A percentile compares a stretch with the other conserved stretches of the same genome.
These are phyloP conservation scores for Eupithecia vulgata DNA, from an alignment of 2,888 invertebrate species.

Conservation along the genomic window DNA sequence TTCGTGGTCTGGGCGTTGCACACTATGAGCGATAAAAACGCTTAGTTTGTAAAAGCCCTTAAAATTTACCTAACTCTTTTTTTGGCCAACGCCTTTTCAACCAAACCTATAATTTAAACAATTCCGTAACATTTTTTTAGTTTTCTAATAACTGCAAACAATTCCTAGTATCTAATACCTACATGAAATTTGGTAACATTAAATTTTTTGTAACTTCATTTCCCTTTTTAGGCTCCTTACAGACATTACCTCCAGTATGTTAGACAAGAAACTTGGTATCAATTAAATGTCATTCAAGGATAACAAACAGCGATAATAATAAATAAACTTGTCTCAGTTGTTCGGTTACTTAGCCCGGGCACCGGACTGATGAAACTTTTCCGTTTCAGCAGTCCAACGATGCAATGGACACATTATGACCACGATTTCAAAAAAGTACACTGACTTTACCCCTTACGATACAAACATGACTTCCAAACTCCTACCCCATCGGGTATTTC, in stretches of 20 bases:
- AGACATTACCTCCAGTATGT: not conserved
- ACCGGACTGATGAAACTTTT: not conserved
- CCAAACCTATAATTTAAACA: conserved; percentile 23
- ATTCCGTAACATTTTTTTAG: conserved; percentile 29
- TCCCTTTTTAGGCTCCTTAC: not conserved
- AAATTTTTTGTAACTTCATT: conserved; percentile 2
- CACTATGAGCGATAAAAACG: not conserved
- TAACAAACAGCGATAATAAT: not conserved
- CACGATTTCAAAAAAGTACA: not conserved
- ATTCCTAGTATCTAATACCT: conserved; percentile 20
- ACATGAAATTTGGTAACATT: conserved; percentile 28
- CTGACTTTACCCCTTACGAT: not conserved
- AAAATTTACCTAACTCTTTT: not conserved
- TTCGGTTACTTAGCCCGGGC: not conserved
- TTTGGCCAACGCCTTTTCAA: conserved; percentile 14
- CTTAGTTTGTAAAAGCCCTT: not conserved
- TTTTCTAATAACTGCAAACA: conserved; percentile 20
- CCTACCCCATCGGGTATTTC: not conserved
- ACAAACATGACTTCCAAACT: not conserved
- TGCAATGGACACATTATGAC: not conserved
- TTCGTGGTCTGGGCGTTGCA: conserved; percentile 4
- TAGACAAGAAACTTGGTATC: not conserved
- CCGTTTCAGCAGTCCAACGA: not conserved
- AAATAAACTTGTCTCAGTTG: not conserved
- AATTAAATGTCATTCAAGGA: not conserved